A percentile compares a stretch with the other conserved stretches of the same genome.
These are phyloP conservation scores for Poeciliopsis retropinna DNA, from an alignment of 2,113 vertebrate genomes.

Conservation along the genomic window DNA sequence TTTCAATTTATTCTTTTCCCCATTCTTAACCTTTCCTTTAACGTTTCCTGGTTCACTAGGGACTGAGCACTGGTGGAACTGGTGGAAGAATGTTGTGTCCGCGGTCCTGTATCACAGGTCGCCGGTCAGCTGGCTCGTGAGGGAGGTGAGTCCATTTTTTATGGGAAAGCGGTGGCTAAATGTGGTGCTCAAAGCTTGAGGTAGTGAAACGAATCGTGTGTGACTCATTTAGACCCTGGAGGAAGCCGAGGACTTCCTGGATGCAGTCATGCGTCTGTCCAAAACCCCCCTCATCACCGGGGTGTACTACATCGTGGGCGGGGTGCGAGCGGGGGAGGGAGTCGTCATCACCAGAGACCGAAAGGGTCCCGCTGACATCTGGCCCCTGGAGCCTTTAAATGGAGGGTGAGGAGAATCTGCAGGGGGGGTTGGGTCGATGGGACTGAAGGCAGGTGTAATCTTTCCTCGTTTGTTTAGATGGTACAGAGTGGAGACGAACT, in stretches of 20 bases:
- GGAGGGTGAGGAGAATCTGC: constrained; percentile 77
- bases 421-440: not conserved
- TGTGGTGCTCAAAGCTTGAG: not conserved
- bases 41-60: constrained; percentile 54
- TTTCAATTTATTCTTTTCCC: not conserved
- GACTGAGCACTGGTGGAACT: constrained; percentile 88
- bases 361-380: constrained; percentile 86
- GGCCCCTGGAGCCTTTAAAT: constrained; percentile 85
- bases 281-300: constrained; percentile 87
- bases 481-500: constrained; percentile 95
- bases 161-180: not conserved
- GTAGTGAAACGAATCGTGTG: constrained; percentile 24
- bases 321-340: constrained; percentile 81
- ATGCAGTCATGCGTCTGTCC: constrained; percentile 84
- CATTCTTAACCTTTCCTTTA: constrained; percentile 8
- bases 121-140: constrained; percentile 90
- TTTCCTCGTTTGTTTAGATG: constrained; percentile 78
- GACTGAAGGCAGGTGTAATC: not conserved
- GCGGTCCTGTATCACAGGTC: constrained; percentile 82
- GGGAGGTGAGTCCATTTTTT: constrained; percentile 81
- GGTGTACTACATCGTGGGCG: constrained; percentile 93
- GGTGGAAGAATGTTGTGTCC: constrained; percentile 91
- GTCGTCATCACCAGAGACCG: constrained; percentile 90
- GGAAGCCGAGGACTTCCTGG: constrained; percentile 83
- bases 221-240: constrained; percentile 72